phyloP scores from a whole-genome alignment of 23 tunicate genomes.

The Trididemnum nubilum region DNA sequence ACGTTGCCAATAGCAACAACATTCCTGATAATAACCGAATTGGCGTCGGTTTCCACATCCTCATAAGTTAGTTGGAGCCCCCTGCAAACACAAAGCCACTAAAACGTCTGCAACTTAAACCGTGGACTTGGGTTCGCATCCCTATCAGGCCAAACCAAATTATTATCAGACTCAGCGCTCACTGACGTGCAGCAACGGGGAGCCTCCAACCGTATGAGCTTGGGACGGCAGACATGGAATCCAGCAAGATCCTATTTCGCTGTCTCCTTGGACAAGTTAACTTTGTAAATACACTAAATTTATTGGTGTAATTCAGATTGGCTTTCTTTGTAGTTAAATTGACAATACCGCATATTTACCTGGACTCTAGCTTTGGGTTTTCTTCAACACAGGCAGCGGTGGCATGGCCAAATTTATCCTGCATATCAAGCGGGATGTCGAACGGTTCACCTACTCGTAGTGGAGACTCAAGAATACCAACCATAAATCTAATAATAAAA shows the following conservation, averaged over 20 bases:
- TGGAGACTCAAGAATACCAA: conserved; percentile 82
- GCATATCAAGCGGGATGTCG: conserved; percentile 80
- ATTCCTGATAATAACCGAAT: conserved; percentile 58
- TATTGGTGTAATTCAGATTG: too few relatives aligned
- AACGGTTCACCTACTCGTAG: conserved; percentile 72
- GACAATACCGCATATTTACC: conserved; percentile 59
- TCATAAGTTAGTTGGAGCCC: conserved; percentile 52
- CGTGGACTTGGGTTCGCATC: too few relatives aligned
- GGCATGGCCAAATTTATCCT: conserved; percentile 71
- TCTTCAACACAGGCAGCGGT: conserved; percentile 48
- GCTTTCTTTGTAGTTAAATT: too few relatives aligned
- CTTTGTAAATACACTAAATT: too few relatives aligned
- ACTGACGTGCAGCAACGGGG: too few relatives aligned
- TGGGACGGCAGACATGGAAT: too few relatives aligned
- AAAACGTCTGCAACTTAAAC: too few relatives aligned
- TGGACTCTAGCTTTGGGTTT: conserved; percentile 55
- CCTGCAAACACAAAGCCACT: conserved; percentile 34
- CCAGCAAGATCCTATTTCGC: too few relatives aligned
- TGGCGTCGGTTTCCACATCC: conserved; percentile 36
- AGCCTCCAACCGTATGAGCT: too few relatives aligned
- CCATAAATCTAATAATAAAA: conserved; percentile 77
- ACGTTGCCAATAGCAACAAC: conserved; percentile 72
- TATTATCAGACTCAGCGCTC: too few relatives aligned
- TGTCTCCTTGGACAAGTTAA: too few relatives aligned
- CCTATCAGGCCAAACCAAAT: neutral